Base-by-base conservation (phyloP, 2,113 vertebrate genomes). In the Ictidomys tridecemlineatus region DNA sequence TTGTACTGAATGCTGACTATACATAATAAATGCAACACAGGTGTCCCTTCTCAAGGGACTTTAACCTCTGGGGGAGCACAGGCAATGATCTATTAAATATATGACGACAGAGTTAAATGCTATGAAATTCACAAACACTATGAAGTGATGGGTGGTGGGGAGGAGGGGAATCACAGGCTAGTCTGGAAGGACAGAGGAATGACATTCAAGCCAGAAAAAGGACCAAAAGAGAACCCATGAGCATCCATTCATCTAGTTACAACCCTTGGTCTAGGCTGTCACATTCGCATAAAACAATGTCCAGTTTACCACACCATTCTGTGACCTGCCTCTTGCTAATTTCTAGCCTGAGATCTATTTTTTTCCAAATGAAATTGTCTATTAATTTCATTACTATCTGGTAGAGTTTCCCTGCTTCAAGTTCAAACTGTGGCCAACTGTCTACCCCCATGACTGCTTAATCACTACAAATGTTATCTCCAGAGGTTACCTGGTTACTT, bases 391-490 rank as follows among this genome's bases (percentile, higher is more conserved):
- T 63, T 63, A 28, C 26, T 63, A 10, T 80, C 73, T 93, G n/a
- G 18, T 83, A 78, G 42, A 74, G 34, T 37, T 89, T 85, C n/a
- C 73, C 63, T 73, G 58, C 72, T 92, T 86, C 34, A 78, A 92
- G 22, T 90, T 90, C 80, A 79, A 88, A 79, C 72, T 90, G 85
- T 87, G 76, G 45, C 67, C 61, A 42, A 1, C 56, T 95, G 32
- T 39, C 74, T 78, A 16, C 26, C 45, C 39, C 8, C 8, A 26
- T 67, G 73, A 87, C 48, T 87, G 39, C n/a, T 89, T 79, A 84
- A 69, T 70, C 78, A 32, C 76, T 84, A 83, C 70, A 76, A 94
- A 65, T 53, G 72, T 45, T 39, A 72, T 51, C 70, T 92, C 80
- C 69, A 8, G 70, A 26, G 26, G 22, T 72, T 89, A 32, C 16